Conservation (phyloP, 2,113 vertebrate genomes). For the Lampris incognitus region DNA sequence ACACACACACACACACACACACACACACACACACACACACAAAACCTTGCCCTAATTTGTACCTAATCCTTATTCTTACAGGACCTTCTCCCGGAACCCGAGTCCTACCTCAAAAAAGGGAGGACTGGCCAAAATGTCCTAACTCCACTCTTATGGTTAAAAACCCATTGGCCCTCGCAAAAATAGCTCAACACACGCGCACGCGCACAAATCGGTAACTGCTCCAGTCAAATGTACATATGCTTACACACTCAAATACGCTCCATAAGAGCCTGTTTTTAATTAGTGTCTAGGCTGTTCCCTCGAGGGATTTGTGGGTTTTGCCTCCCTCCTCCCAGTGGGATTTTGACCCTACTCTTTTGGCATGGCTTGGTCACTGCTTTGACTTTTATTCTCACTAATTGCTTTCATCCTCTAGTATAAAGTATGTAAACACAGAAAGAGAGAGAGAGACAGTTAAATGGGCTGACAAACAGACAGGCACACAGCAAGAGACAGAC, state of each 20-base stretch:
- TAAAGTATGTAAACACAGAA: constrained; percentile 17
- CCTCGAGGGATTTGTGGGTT: constrained; percentile 60
- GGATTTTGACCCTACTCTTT: constrained; percentile 55
- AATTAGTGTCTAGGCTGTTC: constrained; percentile 62
- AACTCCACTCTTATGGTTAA: too few species aligned
- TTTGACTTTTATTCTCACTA: constrained; percentile 62
- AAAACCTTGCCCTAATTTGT: too few species aligned
- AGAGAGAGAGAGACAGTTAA: too few species aligned
- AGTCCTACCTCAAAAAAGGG: too few species aligned
- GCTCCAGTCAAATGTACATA: neutral
- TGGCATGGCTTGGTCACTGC: constrained; percentile 40
- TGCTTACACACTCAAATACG: constrained; percentile 29
- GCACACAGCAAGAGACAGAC: neutral
- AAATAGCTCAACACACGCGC: constrained; percentile 5
- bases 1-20: too few species aligned
- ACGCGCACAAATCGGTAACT: constrained; percentile 23
- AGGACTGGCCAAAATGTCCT: too few species aligned
- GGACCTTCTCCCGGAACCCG: too few species aligned
- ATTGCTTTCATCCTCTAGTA: constrained; percentile 58
- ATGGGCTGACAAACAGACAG: neutral
- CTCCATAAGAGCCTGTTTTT: constrained; percentile 57
- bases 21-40: too few species aligned
- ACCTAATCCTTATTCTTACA: too few species aligned
- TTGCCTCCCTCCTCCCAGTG: constrained; percentile 42
- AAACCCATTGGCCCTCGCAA: neutral